Evolutionary conservation across 2,888 invertebrate species (phyloP).

Genomic region (Stenodema calcarata): DNA sequence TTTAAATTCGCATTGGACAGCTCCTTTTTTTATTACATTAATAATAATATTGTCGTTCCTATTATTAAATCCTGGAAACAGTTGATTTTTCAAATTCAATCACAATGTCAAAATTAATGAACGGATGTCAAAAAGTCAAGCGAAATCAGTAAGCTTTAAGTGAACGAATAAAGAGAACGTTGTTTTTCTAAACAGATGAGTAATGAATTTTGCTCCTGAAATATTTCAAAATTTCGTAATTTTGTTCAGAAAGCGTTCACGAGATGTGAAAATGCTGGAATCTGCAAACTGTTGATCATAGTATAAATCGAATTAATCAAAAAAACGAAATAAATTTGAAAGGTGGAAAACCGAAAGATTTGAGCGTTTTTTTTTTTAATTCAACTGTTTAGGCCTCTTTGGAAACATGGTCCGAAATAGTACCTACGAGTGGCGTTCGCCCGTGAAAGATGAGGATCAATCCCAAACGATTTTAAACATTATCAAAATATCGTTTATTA

Average conservation of each 20-base stretch:
- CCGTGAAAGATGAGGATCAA: neutral
- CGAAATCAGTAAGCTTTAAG: too few relatives aligned
- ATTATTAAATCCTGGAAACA: neutral
- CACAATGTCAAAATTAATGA: neutral
- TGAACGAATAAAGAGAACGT: too few relatives aligned
- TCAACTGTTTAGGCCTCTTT: conserved; percentile 5
- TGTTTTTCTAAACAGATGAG: too few relatives aligned
- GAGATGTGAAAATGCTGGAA: conserved; percentile 14
- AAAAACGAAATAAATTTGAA: neutral
- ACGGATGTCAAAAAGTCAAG: too few relatives aligned
- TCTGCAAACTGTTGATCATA: neutral
- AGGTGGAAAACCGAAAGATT: neutral
- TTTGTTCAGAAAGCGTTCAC: neutral
- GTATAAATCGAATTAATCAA: too few relatives aligned
- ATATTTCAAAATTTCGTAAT: neutral
- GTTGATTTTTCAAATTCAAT: neutral
- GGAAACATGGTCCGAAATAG: conserved; percentile 9
- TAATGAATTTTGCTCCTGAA: too few relatives aligned
- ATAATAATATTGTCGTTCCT: conserved; percentile 16
- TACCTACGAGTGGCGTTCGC: neutral
- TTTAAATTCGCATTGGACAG: conserved; percentile 10
- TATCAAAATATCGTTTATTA: neutral
- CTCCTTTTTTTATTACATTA: conserved; percentile 1
- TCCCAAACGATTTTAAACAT: neutral
- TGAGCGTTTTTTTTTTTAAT: neutral